These are phyloP conservation scores for Centropristis striata DNA, from an alignment of 2,113 vertebrate genomes.

Conservation along the genomic window DNA sequence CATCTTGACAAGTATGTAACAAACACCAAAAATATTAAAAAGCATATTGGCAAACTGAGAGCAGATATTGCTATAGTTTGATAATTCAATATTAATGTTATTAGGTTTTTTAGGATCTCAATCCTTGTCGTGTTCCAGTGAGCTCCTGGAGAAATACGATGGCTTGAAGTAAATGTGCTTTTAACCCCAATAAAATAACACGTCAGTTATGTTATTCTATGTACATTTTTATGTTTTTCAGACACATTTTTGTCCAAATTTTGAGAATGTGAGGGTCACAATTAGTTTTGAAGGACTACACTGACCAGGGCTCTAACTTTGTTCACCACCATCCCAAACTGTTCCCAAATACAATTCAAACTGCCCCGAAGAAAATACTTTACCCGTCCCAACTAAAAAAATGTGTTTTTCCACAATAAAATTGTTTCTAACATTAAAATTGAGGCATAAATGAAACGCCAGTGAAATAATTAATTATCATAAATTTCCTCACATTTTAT, in stretches of 20 bases:
- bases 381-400: too few species aligned
- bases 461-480: too few species aligned
- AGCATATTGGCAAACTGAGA: slow-evolving; percentile 34
- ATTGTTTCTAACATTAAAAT: too few species aligned
- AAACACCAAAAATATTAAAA: slow-evolving; percentile 16
- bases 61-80: slow-evolving; percentile 43
- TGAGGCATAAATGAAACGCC: too few species aligned
- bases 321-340: too few species aligned
- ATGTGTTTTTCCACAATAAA: too few species aligned
- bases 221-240: neutral
- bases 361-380: too few species aligned
- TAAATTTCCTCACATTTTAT: too few species aligned
- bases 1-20: slow-evolving; percentile 20
- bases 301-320: neutral
- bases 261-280: neutral
- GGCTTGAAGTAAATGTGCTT: slow-evolving; percentile 39
- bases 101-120: slow-evolving; percentile 21
- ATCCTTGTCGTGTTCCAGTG: slow-evolving; percentile 24
- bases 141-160: slow-evolving; percentile 8
- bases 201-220: neutral
- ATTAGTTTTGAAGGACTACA: neutral
- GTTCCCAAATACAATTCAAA: too few species aligned
- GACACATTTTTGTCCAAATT: neutral
- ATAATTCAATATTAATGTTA: slow-evolving; percentile 27
- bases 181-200: slow-evolving; percentile 10